A percentile compares a stretch with the other conserved stretches of the same genome.
These are phyloP conservation scores for Drosophila aldrichi DNA, from an alignment of 2,888 invertebrate species.

Conservation along the genomic window DNA sequence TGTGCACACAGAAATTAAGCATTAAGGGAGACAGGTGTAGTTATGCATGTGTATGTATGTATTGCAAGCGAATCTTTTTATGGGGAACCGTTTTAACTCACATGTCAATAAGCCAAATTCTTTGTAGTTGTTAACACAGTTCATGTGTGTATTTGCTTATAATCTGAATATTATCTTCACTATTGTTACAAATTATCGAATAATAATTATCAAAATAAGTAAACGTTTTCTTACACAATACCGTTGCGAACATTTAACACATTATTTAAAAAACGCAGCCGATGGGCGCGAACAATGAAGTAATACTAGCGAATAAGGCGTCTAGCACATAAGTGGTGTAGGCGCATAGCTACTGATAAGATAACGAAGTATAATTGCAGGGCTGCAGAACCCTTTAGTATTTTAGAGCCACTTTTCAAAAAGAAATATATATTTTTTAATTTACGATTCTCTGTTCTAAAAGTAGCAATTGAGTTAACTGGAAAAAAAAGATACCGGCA, in stretches of 20 bases:
- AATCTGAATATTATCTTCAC: constrained; percentile 2
- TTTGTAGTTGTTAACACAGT: constrained; percentile 4
- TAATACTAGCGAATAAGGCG: constrained; percentile 65
- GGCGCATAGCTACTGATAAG: constrained; percentile 59
- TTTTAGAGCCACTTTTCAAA: neutral
- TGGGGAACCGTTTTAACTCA: constrained; percentile 37
- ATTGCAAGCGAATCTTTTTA: constrained; percentile 35
- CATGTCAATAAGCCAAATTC: constrained; percentile 28
- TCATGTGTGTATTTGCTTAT: neutral
- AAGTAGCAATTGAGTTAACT: neutral
- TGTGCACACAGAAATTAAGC: constrained; percentile 14
- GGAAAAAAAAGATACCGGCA: constrained; percentile 21
- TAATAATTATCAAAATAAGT: constrained; percentile 20
- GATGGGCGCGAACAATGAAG: constrained; percentile 49
- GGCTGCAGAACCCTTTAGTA: constrained; percentile 34
- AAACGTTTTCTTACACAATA: constrained; percentile 14
- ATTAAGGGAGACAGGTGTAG: constrained; percentile 20
- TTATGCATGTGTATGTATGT: neutral
- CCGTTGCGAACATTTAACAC: constrained; percentile 7
- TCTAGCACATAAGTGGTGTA: constrained; percentile 24
- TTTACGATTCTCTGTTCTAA: neutral
- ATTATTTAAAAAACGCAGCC: constrained; percentile 49
- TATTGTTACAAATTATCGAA: constrained; percentile 4
- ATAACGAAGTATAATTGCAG: constrained; percentile 53
- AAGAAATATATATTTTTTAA: neutral